phyloP scores from a whole-genome alignment of 2,888 invertebrate genomes.

The Callinectes sapidus region DNA sequence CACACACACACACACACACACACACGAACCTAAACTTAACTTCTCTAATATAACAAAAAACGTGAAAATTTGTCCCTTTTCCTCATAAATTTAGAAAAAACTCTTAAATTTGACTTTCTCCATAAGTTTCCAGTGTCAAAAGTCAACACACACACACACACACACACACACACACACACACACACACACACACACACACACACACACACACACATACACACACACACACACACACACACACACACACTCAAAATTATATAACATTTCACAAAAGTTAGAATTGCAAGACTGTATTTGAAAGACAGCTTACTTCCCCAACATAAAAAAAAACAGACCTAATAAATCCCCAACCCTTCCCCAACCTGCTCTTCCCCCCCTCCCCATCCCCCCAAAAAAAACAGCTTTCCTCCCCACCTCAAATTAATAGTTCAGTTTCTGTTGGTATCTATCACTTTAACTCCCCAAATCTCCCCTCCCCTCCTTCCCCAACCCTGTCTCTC shows the following conservation, averaged over 20 bases:
- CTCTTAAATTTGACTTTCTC: too few species aligned
- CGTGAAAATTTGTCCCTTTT: too few species aligned
- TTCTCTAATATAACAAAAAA: too few species aligned
- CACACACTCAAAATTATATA: too few species aligned
- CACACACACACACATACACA: conserved; percentile 33
- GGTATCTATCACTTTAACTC: neutral
- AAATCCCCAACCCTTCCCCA: too few species aligned
- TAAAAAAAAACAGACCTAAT: too few species aligned
- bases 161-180: conserved; percentile 42
- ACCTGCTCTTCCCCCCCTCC: neutral
- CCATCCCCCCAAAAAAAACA: too few species aligned
- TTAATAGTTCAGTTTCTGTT: too few species aligned
- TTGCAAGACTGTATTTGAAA: neutral
- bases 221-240: conserved; percentile 39
- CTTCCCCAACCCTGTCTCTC: neutral
- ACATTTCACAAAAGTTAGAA: neutral
- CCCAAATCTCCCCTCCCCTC: neutral
- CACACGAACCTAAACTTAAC: too few species aligned
- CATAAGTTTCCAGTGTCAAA: too few species aligned
- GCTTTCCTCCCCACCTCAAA: too few species aligned
- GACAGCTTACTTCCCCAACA: neutral
- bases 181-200: conserved; percentile 33
- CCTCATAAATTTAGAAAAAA: too few species aligned
- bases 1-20: conserved; percentile 34
- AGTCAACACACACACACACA: conserved; percentile 31